Evolutionary conservation across 2,888 invertebrate genomes (phyloP).

Genomic region (Philereme transversata): DNA sequence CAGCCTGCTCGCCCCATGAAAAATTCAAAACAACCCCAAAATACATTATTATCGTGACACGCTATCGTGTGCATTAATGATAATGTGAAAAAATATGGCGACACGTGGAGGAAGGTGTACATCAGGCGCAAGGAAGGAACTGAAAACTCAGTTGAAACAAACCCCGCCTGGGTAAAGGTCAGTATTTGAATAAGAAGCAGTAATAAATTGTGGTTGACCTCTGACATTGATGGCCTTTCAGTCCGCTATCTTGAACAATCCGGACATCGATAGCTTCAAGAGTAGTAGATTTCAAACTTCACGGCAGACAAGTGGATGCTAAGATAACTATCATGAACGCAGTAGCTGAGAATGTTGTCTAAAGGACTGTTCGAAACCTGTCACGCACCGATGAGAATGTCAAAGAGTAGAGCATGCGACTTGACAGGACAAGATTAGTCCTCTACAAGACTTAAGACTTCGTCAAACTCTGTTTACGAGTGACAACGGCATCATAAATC

Average conservation of each 20-base stretch:
- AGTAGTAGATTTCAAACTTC: constrained; percentile 30
- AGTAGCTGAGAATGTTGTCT: neutral
- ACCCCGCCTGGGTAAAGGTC: constrained; percentile 47
- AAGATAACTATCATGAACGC: neutral
- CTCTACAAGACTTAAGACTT: too few relatives aligned
- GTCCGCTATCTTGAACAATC: constrained; percentile 18
- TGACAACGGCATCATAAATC: constrained; percentile 1
- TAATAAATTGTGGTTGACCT: constrained; percentile 38
- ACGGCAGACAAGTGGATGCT: neutral
- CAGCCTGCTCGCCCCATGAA: constrained; percentile 67
- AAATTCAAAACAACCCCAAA: constrained; percentile 70
- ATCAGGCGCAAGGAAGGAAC: constrained; percentile 40
- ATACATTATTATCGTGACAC: constrained; percentile 53
- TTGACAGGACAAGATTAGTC: too few relatives aligned
- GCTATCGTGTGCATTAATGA: constrained; percentile 61
- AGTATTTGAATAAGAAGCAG: constrained; percentile 44
- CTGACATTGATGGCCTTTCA: constrained; percentile 36
- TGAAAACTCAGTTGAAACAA: constrained; percentile 35
- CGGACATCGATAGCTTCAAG: constrained; percentile 20
- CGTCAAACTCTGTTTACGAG: neutral
- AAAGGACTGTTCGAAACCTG: neutral
- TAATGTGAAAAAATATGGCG: constrained; percentile 52
- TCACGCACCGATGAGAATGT: too few relatives aligned
- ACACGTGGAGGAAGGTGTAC: constrained; percentile 42
- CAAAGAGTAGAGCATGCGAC: too few relatives aligned